Base-by-base conservation (phyloP, 2,113 vertebrate genomes). In the Hyperopisus bebe region DNA sequence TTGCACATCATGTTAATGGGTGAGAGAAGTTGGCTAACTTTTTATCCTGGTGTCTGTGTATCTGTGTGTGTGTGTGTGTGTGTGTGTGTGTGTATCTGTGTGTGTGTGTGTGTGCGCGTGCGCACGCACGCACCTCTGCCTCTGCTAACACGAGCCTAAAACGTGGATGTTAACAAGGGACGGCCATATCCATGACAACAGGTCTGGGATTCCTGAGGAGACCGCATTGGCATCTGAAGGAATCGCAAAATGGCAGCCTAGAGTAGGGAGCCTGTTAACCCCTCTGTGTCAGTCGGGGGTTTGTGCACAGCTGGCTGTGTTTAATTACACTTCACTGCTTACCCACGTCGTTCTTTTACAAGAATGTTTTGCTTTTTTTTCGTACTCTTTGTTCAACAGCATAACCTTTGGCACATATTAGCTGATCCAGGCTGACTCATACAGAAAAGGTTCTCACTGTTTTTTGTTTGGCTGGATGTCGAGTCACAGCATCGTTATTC, bases 141-240 rank as follows among this genome's bases (percentile, higher is more conserved):
- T 70, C 10, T 31, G 62, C 62, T 70, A 70, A 88, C 88, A 46
- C 74, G 42, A 87, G 90, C 51, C 89, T 66, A 39, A 62, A 66
- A 44, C 90, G 82, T 88, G 74, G 89, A 93, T 94, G 92, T 93
- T 94, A 95, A 94, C 93, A 93, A 93, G 92, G 92, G 92, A 92
- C 91, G 93, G 92, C 92, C 91, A 94, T 95, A 94, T 94, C 94
- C 95, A 94, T 95, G 94, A 94, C 94, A 94, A 95, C 94, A 27
- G 35, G 44, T 70, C 82, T 91, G 90, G 91, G 90, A 90, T 92
- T 89, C 91, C 92, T 66, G 58, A 91, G 92, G 90, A 92, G 91
- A 92, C 93, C 90, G 89, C 88, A 88, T 89, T 92, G 92, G 94
- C 92, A 94, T 95, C 92, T 91, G 91, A 94, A 94, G 93, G 92